These are phyloP conservation scores for Halichondria panicea DNA, from an alignment of 37 sponge, comb jelly and placozoan genomes.

Conservation along the genomic window DNA sequence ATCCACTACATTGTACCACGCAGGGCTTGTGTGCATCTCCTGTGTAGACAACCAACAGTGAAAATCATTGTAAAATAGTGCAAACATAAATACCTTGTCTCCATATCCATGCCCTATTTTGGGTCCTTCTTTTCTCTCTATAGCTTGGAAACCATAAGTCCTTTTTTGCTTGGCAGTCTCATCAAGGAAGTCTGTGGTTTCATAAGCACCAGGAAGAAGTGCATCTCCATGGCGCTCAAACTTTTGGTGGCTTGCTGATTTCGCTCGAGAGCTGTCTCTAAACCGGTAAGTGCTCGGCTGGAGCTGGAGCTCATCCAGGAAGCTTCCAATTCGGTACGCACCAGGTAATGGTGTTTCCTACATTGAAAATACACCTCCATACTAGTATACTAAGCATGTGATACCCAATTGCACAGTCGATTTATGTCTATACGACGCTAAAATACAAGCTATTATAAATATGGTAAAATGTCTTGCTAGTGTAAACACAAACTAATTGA, in stretches of 20 bases:
- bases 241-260: constrained; percentile 32
- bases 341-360: constrained; percentile 93
- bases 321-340: constrained; percentile 52
- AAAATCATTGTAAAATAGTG: not conserved
- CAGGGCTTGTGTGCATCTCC: constrained; percentile 72
- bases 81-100: constrained; percentile 67
- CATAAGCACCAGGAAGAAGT: constrained; percentile 80
- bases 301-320: constrained; percentile 70
- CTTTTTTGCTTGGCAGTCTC: constrained; percentile 9
- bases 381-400: too few relatives aligned
- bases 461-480: too few relatives aligned
- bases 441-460: too few relatives aligned
- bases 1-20: constrained; percentile 65
- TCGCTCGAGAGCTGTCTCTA: constrained; percentile 52
- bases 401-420: too few relatives aligned
- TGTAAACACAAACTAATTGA: too few relatives aligned
- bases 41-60: not conserved
- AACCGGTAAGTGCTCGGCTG: constrained; percentile 61
- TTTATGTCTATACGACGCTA: too few relatives aligned
- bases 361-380: too few relatives aligned
- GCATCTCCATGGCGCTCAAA: constrained; percentile 42
- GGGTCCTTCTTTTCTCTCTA: constrained; percentile 62
- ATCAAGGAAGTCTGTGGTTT: constrained; percentile 53
- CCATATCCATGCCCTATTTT: constrained; percentile 90
- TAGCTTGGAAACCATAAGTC: constrained; percentile 76